Conservation (phyloP, 2,113 vertebrate species). For the Oceanites oceanicus region DNA sequence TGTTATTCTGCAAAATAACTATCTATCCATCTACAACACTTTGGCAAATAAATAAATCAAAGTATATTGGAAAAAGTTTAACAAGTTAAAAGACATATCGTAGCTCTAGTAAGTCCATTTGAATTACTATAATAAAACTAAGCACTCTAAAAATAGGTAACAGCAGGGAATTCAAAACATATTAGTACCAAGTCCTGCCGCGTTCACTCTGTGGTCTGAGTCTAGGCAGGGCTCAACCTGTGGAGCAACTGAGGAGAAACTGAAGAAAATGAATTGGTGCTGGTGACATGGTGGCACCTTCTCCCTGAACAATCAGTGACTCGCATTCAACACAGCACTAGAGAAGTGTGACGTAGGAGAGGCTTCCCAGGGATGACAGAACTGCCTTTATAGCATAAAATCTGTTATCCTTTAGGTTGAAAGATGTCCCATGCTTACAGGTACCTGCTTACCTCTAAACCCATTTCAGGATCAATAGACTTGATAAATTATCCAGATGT, state of each 20-base stretch:
- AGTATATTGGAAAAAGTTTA: background rate
- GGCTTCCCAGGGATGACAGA: background rate
- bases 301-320: background rate
- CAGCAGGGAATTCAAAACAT: background rate
- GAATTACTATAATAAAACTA: background rate
- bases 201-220: background rate
- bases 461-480: background rate
- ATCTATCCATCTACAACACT: background rate
- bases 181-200: background rate
- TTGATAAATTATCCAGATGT: too few relatives aligned
- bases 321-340: too few relatives aligned
- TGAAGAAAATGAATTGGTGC: background rate
- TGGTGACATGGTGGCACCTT: background rate
- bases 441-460: background rate
- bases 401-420: background rate
- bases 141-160: background rate
- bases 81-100: background rate
- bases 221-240: background rate
- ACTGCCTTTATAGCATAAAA: background rate
- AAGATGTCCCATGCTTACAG: background rate
- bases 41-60: background rate
- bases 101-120: background rate
- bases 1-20: background rate
- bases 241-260: background rate
- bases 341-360: too few relatives aligned